These are phyloP conservation scores for Falco biarmicus DNA, from an alignment of 2,797 vertebrate species.

Conservation along the genomic window DNA sequence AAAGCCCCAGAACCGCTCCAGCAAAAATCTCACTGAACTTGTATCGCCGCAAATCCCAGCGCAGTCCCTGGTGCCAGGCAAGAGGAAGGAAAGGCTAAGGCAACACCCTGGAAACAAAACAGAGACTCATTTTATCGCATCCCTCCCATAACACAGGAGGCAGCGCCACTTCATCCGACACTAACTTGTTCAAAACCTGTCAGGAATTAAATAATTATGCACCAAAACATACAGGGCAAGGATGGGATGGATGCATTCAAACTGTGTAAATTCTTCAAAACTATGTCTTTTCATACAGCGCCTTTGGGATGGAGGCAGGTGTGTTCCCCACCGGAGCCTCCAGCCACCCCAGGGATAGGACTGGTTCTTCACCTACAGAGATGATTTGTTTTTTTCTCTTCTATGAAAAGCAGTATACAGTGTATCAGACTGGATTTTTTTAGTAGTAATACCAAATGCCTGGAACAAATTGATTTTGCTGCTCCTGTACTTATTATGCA, in stretches of 20 bases:
- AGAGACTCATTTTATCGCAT: not conserved
- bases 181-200: not conserved
- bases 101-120: not conserved
- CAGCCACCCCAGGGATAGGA: rapidly evolving
- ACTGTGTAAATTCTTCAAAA: not conserved
- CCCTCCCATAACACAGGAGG: not conserved
- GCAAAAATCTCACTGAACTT: not conserved
- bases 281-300: rapidly evolving
- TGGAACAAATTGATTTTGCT: slow-evolving; percentile 21
- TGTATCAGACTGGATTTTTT: not conserved
- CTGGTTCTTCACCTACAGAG: not conserved
- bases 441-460: not conserved
- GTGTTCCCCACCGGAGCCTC: not conserved
- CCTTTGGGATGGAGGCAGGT: not conserved
- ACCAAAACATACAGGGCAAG: rapidly evolving
- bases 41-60: not conserved
- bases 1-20: not conserved
- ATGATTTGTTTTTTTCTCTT: rapidly evolving
- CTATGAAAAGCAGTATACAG: not conserved
- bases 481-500: not conserved
- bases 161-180: not conserved
- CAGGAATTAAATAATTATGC: rapidly evolving
- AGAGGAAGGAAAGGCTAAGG: not conserved
- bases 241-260: not conserved
- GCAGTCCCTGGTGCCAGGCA: not conserved